A percentile compares a stretch with the other conserved stretches of the same genome.
Conservation (phyloP, 2,888 invertebrate genomes). For the Synanthedon tipuliformis region DNA sequence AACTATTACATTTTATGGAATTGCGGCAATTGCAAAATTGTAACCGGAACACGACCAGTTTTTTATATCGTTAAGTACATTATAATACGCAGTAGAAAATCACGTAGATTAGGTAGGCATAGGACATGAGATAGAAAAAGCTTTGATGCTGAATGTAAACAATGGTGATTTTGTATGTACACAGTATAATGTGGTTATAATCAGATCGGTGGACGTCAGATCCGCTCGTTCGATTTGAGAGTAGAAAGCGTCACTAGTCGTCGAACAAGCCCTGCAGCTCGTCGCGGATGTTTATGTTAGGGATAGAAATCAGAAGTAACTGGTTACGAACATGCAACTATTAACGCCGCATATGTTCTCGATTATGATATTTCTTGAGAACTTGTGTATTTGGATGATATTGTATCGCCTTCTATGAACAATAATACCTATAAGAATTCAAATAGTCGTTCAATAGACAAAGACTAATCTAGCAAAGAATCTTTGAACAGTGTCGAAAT, state of each 20-base stretch:
- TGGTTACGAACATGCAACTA: constrained; percentile 28
- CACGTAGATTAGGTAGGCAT: too few relatives aligned
- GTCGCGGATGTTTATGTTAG: constrained; percentile 42
- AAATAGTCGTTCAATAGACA: not conserved
- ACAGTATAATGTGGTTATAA: constrained; percentile 43
- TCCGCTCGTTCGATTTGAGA: constrained; percentile 30
- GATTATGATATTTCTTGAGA: not conserved
- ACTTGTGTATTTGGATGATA: too few relatives aligned
- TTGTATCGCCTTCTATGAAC: too few relatives aligned
- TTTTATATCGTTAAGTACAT: not conserved
- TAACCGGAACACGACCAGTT: not conserved
- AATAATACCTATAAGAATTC: too few relatives aligned
- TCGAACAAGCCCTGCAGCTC: constrained; percentile 32
- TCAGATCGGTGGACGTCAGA: constrained; percentile 43
- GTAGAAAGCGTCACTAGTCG: constrained; percentile 40
- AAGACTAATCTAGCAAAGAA: constrained; percentile 8
- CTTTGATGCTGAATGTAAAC: too few relatives aligned
- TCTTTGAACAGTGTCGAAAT: constrained; percentile 20
- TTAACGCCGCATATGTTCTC: constrained; percentile 13
- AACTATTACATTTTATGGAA: not conserved
- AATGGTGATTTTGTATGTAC: constrained; percentile 11
- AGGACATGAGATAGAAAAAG: too few relatives aligned
- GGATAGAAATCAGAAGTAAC: constrained; percentile 40
- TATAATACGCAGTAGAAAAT: not conserved
- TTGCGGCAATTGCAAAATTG: not conserved